A percentile compares a stretch with the other conserved stretches of the same genome.
Evolutionary conservation across 2,113 vertebrate genomes (phyloP).

Genomic region (Petromus typicus): DNA sequence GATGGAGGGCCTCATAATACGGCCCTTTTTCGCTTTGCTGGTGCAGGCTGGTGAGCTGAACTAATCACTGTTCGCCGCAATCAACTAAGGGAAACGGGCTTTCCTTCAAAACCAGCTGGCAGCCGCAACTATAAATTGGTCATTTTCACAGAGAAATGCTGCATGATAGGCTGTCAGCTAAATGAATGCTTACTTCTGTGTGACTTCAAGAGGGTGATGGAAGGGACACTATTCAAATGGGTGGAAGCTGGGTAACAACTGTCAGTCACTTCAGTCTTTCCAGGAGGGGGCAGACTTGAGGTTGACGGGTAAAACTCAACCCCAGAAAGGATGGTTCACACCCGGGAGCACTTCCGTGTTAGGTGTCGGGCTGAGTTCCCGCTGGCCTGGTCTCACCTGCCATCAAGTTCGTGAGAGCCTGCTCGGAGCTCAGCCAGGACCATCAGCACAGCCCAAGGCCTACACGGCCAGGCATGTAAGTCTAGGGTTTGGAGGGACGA

Average conservation of each 20-base stretch:
- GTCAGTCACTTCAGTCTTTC: not conserved
- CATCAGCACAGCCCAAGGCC: not conserved
- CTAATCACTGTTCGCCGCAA: slow-evolving; percentile 67
- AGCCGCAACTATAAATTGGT: slow-evolving; percentile 74
- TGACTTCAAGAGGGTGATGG: slow-evolving; percentile 64
- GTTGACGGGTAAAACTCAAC: not conserved
- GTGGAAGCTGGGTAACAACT: slow-evolving; percentile 61
- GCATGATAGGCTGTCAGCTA: slow-evolving; percentile 66
- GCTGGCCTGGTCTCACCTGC: not conserved
- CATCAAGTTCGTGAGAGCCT: not conserved
- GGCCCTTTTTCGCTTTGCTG: slow-evolving; percentile 50
- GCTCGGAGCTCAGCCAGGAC: not conserved
- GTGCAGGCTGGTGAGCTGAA: slow-evolving; percentile 70
- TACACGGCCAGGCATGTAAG: fast-evolving
- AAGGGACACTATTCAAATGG: not conserved
- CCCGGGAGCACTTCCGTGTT: not conserved
- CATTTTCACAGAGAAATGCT: slow-evolving; percentile 63
- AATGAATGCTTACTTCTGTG: slow-evolving; percentile 70
- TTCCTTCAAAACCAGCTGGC: slow-evolving; percentile 75
- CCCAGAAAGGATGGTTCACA: not conserved
- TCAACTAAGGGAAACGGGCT: slow-evolving; percentile 65
- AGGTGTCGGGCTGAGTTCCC: not conserved
- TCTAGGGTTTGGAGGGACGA: not conserved
- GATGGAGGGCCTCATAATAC: slow-evolving; percentile 4
- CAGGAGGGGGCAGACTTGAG: not conserved